Evolutionary conservation across 1,140 invertebrate genomes (phyloP).

Genomic region (Carcinoscorpius rotundicauda): DNA sequence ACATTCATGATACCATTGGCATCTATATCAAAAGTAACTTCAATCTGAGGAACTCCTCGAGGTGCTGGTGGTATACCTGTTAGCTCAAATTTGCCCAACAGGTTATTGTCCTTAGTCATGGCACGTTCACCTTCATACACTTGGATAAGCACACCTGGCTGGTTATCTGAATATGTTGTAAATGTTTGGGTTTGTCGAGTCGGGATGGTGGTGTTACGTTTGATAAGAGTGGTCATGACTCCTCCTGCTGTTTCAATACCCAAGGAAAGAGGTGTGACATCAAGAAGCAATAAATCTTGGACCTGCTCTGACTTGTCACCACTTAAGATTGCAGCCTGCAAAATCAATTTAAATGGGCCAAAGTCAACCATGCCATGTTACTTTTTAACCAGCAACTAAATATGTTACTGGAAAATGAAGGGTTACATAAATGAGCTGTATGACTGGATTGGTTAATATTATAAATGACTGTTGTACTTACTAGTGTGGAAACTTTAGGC

Average conservation of each 20-base stretch:
- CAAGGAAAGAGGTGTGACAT: conserved; percentile 87
- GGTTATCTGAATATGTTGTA: conserved; percentile 24
- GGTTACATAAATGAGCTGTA: no score
- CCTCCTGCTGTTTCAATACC: conserved; percentile 96
- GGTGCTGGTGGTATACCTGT: conserved; percentile 47
- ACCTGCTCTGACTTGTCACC: conserved; percentile 90
- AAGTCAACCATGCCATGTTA: no score
- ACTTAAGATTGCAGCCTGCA: conserved; percentile 75
- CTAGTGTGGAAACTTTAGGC: no score
- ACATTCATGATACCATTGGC: conserved; percentile 38
- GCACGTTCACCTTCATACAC: conserved; percentile 45
- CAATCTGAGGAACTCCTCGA: conserved; percentile 44
- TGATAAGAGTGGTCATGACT: conserved; percentile 89
- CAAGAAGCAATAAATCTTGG: conserved; percentile 76
- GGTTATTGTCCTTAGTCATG: conserved; percentile 47
- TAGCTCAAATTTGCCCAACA: conserved; percentile 45
- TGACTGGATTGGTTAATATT: no score
- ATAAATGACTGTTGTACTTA: no score
- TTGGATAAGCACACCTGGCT: conserved; percentile 81
- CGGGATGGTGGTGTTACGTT: conserved; percentile 90
- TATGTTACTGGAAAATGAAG: no score
- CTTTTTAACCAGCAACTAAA: no score
- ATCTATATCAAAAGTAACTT: conserved; percentile 47
- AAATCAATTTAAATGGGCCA: no score
- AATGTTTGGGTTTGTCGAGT: conserved; percentile 74